phyloP scores from a whole-genome alignment of 1,140 invertebrate species.

The Panagrolaimus sp. region DNA sequence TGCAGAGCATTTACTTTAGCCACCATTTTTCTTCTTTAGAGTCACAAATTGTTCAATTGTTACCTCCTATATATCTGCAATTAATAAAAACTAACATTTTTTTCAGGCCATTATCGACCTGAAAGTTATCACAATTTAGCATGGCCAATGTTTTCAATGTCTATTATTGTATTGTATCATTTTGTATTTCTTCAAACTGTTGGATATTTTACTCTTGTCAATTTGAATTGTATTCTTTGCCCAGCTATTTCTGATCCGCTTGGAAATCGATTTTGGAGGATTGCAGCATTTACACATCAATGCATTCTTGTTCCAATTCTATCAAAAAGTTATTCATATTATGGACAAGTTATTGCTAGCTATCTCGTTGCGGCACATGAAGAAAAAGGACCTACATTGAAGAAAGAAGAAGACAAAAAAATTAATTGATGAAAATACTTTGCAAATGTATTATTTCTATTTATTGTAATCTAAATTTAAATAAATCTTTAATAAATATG shows the following conservation, averaged over 20 bases:
- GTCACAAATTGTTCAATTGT: no score
- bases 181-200: constrained; percentile 75
- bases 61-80: no score
- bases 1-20: no score
- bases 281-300: constrained; percentile 75
- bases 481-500: no score
- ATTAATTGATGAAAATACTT: no score
- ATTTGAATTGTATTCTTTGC: constrained; percentile 88
- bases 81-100: no score
- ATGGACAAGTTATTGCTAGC: background rate
- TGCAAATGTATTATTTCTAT: no score
- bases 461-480: no score
- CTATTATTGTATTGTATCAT: constrained; percentile 77
- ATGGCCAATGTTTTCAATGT: constrained; percentile 76
- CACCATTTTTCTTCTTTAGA: no score
- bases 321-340: constrained; percentile 20
- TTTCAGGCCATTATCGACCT: constrained; percentile 61
- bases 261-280: constrained; percentile 75
- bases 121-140: constrained; percentile 74
- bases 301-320: constrained; percentile 23
- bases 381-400: no score
- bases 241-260: constrained; percentile 86
- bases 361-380: background rate
- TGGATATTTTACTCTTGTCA: constrained; percentile 77
- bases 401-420: no score